A percentile compares a stretch with the other conserved stretches of the same genome.
These are phyloP conservation scores for Sinotaia quadrata DNA, from an alignment of 2,888 invertebrate species.

Conservation along the genomic window DNA sequence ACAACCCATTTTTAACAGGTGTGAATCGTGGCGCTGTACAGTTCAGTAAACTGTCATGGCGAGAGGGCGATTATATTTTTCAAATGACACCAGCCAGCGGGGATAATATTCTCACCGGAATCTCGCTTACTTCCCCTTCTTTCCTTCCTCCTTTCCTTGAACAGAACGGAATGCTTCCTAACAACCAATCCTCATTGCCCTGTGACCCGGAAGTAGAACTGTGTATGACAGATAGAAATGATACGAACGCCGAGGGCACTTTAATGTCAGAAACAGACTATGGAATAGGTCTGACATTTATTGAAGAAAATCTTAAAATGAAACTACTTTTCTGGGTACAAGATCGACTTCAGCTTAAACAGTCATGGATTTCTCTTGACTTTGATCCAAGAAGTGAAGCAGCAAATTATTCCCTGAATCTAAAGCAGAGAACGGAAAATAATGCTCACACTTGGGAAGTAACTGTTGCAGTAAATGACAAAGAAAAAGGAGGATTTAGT, in stretches of 20 bases:
- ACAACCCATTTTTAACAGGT: constrained; percentile 5
- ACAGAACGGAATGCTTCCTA: constrained; percentile 10
- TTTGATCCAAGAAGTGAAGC: background rate
- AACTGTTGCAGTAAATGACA: constrained; percentile 42
- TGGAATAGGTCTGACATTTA: constrained; percentile 1
- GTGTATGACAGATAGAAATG: constrained; percentile 3
- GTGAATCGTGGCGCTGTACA: constrained; percentile 11
- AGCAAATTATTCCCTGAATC: constrained; percentile 6
- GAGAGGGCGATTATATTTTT: constrained; percentile 15
- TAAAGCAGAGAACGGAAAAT: constrained; percentile 21
- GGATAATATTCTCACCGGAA: background rate
- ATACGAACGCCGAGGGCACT: background rate
- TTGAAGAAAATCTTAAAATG: background rate
- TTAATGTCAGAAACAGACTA: background rate
- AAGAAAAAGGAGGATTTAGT: constrained; percentile 37
- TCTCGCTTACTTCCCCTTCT: constrained; percentile 5
- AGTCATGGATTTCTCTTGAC: constrained; percentile 4
- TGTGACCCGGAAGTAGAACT: constrained; percentile 1
- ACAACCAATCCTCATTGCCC: constrained; percentile 8
- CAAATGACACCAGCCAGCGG: background rate
- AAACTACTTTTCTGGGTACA: constrained; percentile 17
- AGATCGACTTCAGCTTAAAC: constrained; percentile 8
- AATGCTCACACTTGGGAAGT: constrained; percentile 40
- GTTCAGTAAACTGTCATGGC: background rate
- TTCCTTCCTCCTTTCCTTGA: constrained; percentile 10